Percentiles rank a stretch among this genome's conserved stretches.
Evolutionary conservation across 2,888 invertebrate genomes (phyloP).

Genomic region (Xestoiulus laeticollis): DNA sequence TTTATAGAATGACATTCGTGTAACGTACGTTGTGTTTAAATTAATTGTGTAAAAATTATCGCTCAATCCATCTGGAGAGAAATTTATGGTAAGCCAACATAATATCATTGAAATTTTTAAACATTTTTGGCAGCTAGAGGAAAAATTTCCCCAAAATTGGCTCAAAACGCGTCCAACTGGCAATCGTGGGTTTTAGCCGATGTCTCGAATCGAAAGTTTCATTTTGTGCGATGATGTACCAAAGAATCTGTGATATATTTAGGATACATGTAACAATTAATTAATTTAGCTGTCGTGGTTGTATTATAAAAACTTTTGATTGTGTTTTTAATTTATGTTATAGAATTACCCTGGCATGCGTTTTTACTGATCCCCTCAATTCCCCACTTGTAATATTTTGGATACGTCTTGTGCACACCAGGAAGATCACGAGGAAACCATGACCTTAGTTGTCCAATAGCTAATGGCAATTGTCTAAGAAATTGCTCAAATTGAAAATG

Average conservation of each 20-base stretch:
- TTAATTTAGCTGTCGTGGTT: constrained; percentile 42
- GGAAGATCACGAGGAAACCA: not conserved
- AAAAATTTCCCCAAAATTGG: not conserved
- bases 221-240: constrained; percentile 48
- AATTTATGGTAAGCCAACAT: not conserved
- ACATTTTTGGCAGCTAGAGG: not conserved
- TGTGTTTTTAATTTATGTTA: constrained; percentile 16
- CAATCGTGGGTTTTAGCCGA: constrained; percentile 19
- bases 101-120: too few relatives aligned
- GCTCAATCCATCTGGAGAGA: too few relatives aligned
- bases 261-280: constrained; percentile 47
- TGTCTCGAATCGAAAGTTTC: constrained; percentile 38
- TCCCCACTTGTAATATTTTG: not conserved
- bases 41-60: too few relatives aligned
- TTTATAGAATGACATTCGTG: too few relatives aligned
- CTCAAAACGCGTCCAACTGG: not conserved
- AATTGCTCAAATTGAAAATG: not conserved
- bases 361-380: not conserved
- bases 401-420: not conserved
- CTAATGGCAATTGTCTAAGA: not conserved
- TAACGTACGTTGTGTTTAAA: too few relatives aligned
- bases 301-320: constrained; percentile 43
- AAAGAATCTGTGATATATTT: constrained; percentile 52
- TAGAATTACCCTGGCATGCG: not conserved
- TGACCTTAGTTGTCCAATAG: not conserved